Base-by-base conservation (phyloP, 2,888 invertebrate genomes). In the Panopea generosa region DNA sequence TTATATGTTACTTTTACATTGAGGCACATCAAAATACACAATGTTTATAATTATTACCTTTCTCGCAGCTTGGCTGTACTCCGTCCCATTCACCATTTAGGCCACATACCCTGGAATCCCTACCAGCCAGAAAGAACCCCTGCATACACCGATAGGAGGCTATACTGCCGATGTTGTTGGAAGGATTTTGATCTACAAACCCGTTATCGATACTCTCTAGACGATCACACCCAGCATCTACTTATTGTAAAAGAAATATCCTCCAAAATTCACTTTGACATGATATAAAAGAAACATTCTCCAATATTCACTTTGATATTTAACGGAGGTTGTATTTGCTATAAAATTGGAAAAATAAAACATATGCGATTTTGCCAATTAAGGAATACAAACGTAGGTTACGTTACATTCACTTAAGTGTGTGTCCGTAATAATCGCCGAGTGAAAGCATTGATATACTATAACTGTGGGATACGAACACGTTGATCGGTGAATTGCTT, bases 11-110 rank as follows among this genome's bases (percentile, higher is more conserved):
- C n/a, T n/a, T n/a, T n/a, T n/a, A n/a, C n/a, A n/a, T n/a, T n/a
- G n/a, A n/a, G n/a, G n/a, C n/a, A n/a, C n/a, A n/a, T n/a, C n/a
- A n/a, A n/a, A n/a, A n/a, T n/a, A n/a, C n/a, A n/a, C n/a, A n/a
- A n/a, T n/a, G n/a, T n/a, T n/a, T n/a, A n/a, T n/a, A n/a, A n/a
- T n/a, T n/a, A n/a, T 29, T 56, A 88, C 87, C 87, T 79, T 84
- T 80, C 49, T 83, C 85, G 63, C 89, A 89, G 66, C 83, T 86
- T 2, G 89, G 89, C 18, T 81, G 83, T 11, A 73, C 78, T 18
- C 86, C 87, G 33, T 84, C 82, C 89, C 89, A 88, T 27, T 71
- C 59, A 0, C 86, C 87, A 53, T 84, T 80, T 1, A 76, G 67
- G 14, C 68, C 59, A 61, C 88, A 89, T n/a, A 71, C 78, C 16